Percentiles rank a stretch among this genome's conserved stretches.
phyloP scores from a whole-genome alignment of 2,113 vertebrate genomes.

The Alligator sinensis region DNA sequence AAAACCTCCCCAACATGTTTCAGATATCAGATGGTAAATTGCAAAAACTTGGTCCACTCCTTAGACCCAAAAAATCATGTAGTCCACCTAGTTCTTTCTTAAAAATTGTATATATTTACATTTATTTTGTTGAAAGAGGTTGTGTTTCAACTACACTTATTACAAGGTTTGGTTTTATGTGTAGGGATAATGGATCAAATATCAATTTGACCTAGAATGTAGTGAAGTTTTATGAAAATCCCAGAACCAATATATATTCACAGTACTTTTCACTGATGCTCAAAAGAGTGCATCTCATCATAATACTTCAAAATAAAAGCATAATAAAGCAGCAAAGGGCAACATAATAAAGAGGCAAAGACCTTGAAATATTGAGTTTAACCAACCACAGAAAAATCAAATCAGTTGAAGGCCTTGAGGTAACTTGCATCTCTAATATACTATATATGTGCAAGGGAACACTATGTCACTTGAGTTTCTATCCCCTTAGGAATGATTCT shows the following conservation, averaged over 20 bases:
- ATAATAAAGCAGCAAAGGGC: constrained; percentile 9
- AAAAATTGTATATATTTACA: not conserved
- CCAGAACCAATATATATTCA: not conserved
- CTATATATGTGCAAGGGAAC: constrained; percentile 11
- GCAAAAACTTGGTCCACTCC: not conserved
- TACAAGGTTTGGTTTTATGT: not conserved
- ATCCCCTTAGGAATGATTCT: constrained; percentile 49
- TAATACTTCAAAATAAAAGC: constrained; percentile 36
- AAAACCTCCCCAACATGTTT: not conserved
- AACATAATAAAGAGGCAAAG: constrained; percentile 26
- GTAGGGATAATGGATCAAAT: not conserved
- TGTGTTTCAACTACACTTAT: not conserved
- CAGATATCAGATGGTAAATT: rapidly evolving
- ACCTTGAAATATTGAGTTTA: constrained; percentile 59
- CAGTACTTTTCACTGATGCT: not conserved
- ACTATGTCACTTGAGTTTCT: constrained; percentile 27
- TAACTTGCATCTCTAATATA: constrained; percentile 59
- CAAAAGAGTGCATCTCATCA: not conserved
- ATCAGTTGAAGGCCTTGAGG: constrained; percentile 61
- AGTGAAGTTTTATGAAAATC: not conserved
- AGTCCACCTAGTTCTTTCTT: not conserved
- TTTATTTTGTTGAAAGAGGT: not conserved
- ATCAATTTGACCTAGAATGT: not conserved
- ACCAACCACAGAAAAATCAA: constrained; percentile 52
- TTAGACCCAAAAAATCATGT: not conserved